Evolutionary conservation across 2,888 invertebrate genomes (phyloP).

Genomic region (Cylloceria caligata): DNA sequence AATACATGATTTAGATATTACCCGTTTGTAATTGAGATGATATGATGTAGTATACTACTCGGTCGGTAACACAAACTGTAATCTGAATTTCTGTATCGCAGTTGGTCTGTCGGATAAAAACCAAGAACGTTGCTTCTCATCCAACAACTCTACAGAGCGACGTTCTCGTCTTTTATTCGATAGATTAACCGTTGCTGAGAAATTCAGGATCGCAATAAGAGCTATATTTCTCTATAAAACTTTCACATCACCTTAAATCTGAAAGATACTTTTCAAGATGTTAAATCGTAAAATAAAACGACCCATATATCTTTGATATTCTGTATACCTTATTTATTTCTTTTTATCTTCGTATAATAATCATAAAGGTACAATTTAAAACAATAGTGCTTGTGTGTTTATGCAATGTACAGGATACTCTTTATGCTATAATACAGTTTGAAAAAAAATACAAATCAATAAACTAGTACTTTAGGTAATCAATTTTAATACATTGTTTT

Average conservation of each 20-base stretch:
- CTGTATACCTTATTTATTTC: slow-evolving; percentile 83
- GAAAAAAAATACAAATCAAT: slow-evolving; percentile 83
- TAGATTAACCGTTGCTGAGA: too few relatives aligned
- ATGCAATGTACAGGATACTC: slow-evolving; percentile 84
- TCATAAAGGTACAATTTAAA: slow-evolving; percentile 84
- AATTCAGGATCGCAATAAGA: too few relatives aligned
- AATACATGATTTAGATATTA: not conserved
- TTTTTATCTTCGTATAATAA: slow-evolving; percentile 83
- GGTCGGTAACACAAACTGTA: too few relatives aligned
- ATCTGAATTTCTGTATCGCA: too few relatives aligned
- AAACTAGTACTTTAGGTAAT: slow-evolving; percentile 82
- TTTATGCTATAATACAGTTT: slow-evolving; percentile 84
- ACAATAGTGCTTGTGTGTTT: slow-evolving; percentile 83
- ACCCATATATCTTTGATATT: slow-evolving; percentile 81
- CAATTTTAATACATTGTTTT: slow-evolving; percentile 81
- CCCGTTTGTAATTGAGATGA: not conserved
- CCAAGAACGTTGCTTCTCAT: too few relatives aligned
- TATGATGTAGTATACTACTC: too few relatives aligned
- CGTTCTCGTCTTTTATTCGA: too few relatives aligned
- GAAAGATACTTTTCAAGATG: not conserved
- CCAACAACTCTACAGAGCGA: too few relatives aligned
- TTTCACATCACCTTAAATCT: not conserved
- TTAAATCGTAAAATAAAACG: slow-evolving; percentile 64
- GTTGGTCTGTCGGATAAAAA: too few relatives aligned
- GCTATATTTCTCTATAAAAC: too few relatives aligned